Conservation (phyloP, 2,888 invertebrate genomes). For the Lasius fuliginosus region DNA sequence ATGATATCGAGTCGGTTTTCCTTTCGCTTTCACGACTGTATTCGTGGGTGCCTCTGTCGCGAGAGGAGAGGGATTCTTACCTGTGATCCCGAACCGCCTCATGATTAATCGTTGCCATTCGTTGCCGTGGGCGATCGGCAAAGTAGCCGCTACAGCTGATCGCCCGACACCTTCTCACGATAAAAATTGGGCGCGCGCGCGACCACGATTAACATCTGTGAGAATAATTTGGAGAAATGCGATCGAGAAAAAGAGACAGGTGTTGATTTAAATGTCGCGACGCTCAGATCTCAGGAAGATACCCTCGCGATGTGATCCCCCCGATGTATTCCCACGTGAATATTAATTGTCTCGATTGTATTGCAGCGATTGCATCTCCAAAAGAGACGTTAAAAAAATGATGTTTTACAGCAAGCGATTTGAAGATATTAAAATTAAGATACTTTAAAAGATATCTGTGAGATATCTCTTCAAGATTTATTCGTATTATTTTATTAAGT, state of each 20-base stretch:
- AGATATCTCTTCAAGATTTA: not conserved
- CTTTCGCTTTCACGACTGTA: constrained; percentile 52
- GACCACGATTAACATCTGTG: constrained; percentile 40
- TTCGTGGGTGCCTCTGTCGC: constrained; percentile 11
- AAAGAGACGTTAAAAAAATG: not conserved
- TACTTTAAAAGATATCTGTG: not conserved
- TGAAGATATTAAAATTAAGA: not conserved
- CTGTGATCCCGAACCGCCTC: constrained; percentile 36
- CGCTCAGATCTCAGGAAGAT: not conserved
- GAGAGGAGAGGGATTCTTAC: constrained; percentile 55
- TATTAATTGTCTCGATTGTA: constrained; percentile 17
- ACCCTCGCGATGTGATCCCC: not conserved
- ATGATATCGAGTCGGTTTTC: constrained; percentile 45
- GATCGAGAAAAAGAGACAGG: not conserved
- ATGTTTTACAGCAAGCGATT: not conserved
- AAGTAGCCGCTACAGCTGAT: constrained; percentile 54
- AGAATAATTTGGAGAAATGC: not conserved
- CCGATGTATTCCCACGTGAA: not conserved
- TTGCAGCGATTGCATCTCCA: not conserved
- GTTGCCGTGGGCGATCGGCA: constrained; percentile 49
- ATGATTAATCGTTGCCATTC: constrained; percentile 68
- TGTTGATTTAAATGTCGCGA: constrained; percentile 22
- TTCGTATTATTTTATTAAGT: not conserved
- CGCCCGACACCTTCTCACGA: constrained; percentile 53
- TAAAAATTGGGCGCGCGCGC: constrained; percentile 44